These are phyloP conservation scores for Bos indicus DNA, from an alignment of 2,113 vertebrate species.

Conservation along the genomic window DNA sequence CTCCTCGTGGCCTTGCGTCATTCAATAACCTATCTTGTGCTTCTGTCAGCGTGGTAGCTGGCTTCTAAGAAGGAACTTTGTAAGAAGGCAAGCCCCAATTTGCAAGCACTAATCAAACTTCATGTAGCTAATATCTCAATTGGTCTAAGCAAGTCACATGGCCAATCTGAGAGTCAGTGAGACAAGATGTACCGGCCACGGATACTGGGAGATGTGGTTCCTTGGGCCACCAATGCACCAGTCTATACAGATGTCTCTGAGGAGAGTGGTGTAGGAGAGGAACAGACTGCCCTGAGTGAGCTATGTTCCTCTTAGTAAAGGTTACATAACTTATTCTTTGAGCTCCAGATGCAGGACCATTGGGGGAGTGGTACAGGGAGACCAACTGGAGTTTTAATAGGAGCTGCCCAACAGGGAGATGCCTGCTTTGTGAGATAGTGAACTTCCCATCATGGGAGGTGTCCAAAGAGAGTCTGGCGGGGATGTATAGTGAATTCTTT, in stretches of 20 bases:
- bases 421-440: background rate
- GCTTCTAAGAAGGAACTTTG: background rate
- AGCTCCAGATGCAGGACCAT: background rate
- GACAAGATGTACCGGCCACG: rapidly evolving
- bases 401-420: background rate
- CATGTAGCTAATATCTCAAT: background rate
- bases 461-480: background rate
- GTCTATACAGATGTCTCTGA: background rate
- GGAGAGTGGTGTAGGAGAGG: background rate
- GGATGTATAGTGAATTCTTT: background rate
- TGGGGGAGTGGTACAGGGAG: background rate
- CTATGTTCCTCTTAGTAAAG: background rate
- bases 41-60: background rate
- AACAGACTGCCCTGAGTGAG: background rate
- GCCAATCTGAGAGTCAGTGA: background rate
- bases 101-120: background rate
- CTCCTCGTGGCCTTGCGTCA: background rate
- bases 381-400: background rate
- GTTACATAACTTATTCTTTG: background rate
- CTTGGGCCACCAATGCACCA: background rate
- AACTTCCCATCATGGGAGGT: background rate
- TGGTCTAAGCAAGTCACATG: background rate
- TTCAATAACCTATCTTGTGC: rapidly evolving
- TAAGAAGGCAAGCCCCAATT: background rate
- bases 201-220: background rate